These are phyloP conservation scores for Micrasema longulum DNA, from an alignment of 1,140 invertebrate genomes.

Conservation along the genomic window DNA sequence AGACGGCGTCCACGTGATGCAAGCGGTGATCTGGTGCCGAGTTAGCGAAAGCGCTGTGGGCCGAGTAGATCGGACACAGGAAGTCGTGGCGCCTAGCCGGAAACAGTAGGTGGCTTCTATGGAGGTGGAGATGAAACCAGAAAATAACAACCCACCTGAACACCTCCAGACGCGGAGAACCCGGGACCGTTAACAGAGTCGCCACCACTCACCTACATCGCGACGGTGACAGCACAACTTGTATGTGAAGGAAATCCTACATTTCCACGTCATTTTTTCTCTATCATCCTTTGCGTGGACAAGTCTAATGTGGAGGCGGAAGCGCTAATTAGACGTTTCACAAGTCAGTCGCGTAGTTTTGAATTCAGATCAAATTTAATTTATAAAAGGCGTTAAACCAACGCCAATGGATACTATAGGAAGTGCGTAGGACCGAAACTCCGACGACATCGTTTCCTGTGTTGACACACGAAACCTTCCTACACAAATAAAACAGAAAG, in stretches of 20 bases:
- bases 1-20: neutral
- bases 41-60: constrained; percentile 10
- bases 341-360: constrained; percentile 7
- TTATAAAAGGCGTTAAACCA: neutral
- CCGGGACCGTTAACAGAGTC: neutral
- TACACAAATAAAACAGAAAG: no score
- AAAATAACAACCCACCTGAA: neutral
- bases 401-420: neutral
- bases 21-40: neutral
- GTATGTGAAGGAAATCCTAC: no score
- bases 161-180: constrained; percentile 6
- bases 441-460: neutral
- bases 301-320: constrained; percentile 14
- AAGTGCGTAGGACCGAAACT: neutral
- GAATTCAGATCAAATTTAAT: constrained; percentile 4
- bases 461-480: neutral
- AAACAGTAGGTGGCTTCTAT: constrained; percentile 1
- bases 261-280: constrained; percentile 12
- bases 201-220: constrained; percentile 9
- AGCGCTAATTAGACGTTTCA: constrained; percentile 21
- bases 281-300: neutral
- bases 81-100: constrained; percentile 15
- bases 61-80: constrained; percentile 27
- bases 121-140: constrained; percentile 1
- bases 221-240: no score